Evolutionary conservation across 2,888 invertebrate genomes (phyloP), one percentile per base, ranked within the genome.

Genomic region (Drosophila imparisetae): DNA sequence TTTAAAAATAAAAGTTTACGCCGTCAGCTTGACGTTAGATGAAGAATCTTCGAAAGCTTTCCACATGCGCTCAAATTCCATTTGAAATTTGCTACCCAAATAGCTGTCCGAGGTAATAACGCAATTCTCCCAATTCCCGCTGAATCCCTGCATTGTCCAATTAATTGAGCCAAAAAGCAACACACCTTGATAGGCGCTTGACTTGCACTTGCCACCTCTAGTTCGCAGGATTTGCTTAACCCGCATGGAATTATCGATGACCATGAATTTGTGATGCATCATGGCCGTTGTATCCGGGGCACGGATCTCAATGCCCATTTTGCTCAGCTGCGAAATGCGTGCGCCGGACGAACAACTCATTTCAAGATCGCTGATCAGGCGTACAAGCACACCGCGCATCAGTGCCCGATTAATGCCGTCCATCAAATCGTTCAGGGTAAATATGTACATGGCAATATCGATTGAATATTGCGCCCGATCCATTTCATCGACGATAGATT

Each of bases 261-360:
- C 74, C 65, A 91, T 87, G 72, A 91, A 93, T 70, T 93, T 93
- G 74, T 93, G 92, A 80, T 93, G 93, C 93, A 93, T 92, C 66
- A 93, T 73, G 57, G 66, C 54, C 0, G 75, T 73, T 11, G 72
- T 66, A 2, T 34, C n/a, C 8, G 91, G 91, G n/a, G 79, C 85
- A 24, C 91, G 92, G 38, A 93, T 77, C 13, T 91, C 86, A 2
- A 91, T 72, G n/a, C 89, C 91, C 0, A 29, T 4, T 0, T 48
- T 34, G 4, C 69, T 74, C 5, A 92, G 55, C 0, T 21, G 10
- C 4, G 38, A 49, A n/a, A 92, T 79, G 66, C 88, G 84, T 0
- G 90, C 86, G 4, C 87, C 81, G 2, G 34, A 24, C 0, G 89
- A 83, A 38, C 58, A 69, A 2, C 75, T 70, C 92, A 92, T 92